These are phyloP conservation scores for Tetropium fuscum DNA, from an alignment of 2,888 invertebrate species.

Conservation along the genomic window DNA sequence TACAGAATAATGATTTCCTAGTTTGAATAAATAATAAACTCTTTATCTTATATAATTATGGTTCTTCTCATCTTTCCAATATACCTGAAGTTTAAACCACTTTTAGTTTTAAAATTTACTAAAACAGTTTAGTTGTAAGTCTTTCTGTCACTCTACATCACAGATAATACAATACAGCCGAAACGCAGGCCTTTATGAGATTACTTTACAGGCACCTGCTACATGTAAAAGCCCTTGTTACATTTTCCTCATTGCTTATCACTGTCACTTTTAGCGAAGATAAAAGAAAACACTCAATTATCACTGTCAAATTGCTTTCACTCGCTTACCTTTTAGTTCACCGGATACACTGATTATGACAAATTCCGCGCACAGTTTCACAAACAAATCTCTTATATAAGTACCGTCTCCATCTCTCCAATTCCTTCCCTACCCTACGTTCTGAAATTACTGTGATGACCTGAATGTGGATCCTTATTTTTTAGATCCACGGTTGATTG, in stretches of 20 bases:
- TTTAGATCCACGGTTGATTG: conserved; percentile 6
- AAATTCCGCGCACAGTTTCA: conserved; percentile 39
- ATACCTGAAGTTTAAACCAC: too few relatives aligned
- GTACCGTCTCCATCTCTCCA: conserved; percentile 30
- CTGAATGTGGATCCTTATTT: conserved; percentile 29
- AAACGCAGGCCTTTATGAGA: conserved; percentile 1
- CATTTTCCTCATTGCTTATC: conserved; percentile 16
- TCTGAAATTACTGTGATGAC: conserved; percentile 29
- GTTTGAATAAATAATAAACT: too few relatives aligned
- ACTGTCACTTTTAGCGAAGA: conserved; percentile 19
- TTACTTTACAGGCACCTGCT: neutral
- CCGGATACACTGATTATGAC: conserved; percentile 32
- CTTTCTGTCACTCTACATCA: too few relatives aligned
- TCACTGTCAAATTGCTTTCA: conserved; percentile 39
- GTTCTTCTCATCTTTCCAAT: too few relatives aligned
- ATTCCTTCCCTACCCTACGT: conserved; percentile 7
- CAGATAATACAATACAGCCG: neutral
- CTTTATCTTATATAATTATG: too few relatives aligned
- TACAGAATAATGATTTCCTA: too few relatives aligned
- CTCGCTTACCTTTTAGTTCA: conserved; percentile 44
- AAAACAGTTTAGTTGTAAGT: too few relatives aligned
- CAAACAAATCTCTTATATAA: conserved; percentile 41
- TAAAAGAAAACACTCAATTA: conserved; percentile 24
- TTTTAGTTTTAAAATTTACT: too few relatives aligned
- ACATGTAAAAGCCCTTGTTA: conserved; percentile 6